These are phyloP conservation scores for Ispidina lecontei DNA, from an alignment of 2,797 vertebrate genomes.

Conservation along the genomic window DNA sequence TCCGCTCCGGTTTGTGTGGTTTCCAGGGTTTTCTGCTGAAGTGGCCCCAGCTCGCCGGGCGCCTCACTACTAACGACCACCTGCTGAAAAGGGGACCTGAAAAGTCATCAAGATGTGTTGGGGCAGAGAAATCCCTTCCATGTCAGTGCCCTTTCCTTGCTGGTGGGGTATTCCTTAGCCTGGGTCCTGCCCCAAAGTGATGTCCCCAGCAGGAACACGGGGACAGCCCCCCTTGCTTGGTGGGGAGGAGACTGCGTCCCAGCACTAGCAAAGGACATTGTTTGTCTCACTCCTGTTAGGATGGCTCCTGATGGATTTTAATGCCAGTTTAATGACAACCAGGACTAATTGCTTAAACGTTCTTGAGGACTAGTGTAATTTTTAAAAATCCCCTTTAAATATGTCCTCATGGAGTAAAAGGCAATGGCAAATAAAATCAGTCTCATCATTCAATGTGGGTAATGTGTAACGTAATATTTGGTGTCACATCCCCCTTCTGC, in stretches of 20 bases:
- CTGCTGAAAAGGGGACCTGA: neutral
- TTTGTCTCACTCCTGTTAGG: neutral
- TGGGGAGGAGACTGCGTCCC: neutral
- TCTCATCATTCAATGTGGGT: fast-evolving
- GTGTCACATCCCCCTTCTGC: neutral
- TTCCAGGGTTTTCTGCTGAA: neutral
- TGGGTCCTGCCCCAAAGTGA: fast-evolving
- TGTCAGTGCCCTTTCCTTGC: fast-evolving
- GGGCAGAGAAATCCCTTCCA: neutral
- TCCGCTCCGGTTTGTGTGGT: neutral
- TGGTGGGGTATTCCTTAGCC: fast-evolving
- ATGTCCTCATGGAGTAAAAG: neutral
- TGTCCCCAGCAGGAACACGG: neutral
- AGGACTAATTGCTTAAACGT: neutral
- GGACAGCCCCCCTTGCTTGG: fast-evolving
- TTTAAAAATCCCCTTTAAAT: constrained; percentile 7
- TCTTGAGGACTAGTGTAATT: neutral
- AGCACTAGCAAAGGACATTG: neutral
- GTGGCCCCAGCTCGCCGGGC: neutral
- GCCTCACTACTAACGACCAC: neutral
- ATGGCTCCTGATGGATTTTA: neutral
- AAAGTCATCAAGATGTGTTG: neutral
- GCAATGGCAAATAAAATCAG: neutral
- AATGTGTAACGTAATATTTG: too few relatives aligned
- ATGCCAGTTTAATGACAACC: neutral